Evolutionary conservation across 1,140 invertebrate genomes (phyloP).

Genomic region (Bathynomus jamesi): DNA sequence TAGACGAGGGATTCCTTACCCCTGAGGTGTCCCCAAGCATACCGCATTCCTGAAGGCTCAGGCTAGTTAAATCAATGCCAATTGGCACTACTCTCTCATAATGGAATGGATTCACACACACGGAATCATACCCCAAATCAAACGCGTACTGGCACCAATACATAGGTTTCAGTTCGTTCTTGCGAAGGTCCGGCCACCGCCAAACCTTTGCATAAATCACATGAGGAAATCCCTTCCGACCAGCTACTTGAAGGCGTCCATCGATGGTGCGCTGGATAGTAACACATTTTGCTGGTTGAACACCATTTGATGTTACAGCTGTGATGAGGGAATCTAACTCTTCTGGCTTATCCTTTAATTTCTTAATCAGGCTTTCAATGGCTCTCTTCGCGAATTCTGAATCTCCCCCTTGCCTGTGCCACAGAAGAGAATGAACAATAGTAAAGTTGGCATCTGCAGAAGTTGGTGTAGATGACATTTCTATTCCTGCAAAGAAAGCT

Average conservation of each 20-base stretch:
- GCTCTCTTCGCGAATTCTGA: conserved; percentile 93
- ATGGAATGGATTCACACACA: conserved; percentile 98
- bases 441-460: conserved; percentile 93
- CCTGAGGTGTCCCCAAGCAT: too few species aligned
- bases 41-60: conserved; percentile 28
- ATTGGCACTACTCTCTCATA: conserved; percentile 97
- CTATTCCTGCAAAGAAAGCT: too few species aligned
- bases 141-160: too few species aligned
- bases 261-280: conserved; percentile 98
- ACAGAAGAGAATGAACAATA: conserved; percentile 96
- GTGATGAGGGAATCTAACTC: conserved; percentile 95
- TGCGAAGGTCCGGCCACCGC: conserved; percentile 98
- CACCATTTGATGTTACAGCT: conserved; percentile 93
- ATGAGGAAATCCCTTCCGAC: too few species aligned
- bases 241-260: conserved; percentile 90
- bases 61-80: conserved; percentile 36
- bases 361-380: conserved; percentile 95
- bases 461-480: too few species aligned
- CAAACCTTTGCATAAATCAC: conserved; percentile 97
- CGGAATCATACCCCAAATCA: too few species aligned
- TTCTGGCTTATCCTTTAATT: conserved; percentile 93
- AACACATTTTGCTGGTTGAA: conserved; percentile 95
- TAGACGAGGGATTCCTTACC: too few species aligned
- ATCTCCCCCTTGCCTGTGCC: conserved; percentile 92
- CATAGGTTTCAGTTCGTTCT: too few species aligned